Evolutionary conservation across 2,888 invertebrate genomes (phyloP).

Genomic region (Prenolepis imparis): DNA sequence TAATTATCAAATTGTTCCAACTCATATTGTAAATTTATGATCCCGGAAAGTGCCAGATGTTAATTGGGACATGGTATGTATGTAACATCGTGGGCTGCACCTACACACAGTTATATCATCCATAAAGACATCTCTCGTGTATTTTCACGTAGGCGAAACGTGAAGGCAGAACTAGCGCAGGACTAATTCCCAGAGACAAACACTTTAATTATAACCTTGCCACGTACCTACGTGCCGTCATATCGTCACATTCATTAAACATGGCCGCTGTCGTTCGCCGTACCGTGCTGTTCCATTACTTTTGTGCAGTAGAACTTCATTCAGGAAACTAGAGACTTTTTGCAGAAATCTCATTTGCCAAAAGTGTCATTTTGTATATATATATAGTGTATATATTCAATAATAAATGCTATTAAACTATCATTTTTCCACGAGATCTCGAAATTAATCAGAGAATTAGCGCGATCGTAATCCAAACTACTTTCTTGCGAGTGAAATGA

Average conservation of each 20-base stretch:
- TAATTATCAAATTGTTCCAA: conserved; percentile 17
- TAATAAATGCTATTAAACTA: conserved; percentile 5
- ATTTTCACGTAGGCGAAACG: conserved; percentile 55
- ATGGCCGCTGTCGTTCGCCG: conserved; percentile 39
- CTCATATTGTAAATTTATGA: conserved; percentile 21
- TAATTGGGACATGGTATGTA: conserved; percentile 26
- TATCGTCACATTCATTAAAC: conserved; percentile 78
- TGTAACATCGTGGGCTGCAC: neutral
- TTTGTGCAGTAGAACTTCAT: conserved; percentile 12
- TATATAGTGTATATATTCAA: neutral
- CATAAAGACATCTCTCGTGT: conserved; percentile 41
- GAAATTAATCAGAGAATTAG: neutral
- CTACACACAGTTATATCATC: conserved; percentile 20
- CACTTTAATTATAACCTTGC: conserved; percentile 76
- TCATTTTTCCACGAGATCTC: neutral
- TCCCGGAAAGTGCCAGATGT: conserved; percentile 8
- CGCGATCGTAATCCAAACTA: neutral
- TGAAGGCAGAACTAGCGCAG: conserved; percentile 57
- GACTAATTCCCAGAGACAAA: conserved; percentile 76
- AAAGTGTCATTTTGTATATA: neutral
- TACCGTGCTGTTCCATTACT: conserved; percentile 52
- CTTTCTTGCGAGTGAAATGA: neutral
- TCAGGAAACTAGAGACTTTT: neutral
- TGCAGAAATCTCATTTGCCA: neutral
- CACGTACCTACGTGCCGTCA: conserved; percentile 55